Base-by-base conservation (phyloP, 2,113 vertebrate genomes). In the Nerophis ophidion region DNA sequence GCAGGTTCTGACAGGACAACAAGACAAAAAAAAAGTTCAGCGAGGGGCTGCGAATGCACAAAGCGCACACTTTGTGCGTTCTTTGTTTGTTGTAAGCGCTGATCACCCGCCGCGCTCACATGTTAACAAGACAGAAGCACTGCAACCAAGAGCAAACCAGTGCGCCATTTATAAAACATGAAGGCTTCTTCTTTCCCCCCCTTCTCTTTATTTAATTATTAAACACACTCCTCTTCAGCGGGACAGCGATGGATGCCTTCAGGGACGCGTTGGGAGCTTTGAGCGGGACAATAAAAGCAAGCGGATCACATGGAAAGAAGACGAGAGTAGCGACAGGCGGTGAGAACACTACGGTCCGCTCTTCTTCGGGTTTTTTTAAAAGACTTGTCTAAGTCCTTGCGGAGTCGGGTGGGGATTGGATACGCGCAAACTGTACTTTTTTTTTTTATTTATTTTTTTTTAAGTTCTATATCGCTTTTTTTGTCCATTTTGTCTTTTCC, bases 111-210 rank as follows among this genome's bases (percentile, higher is more conserved):
- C 52, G 46, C 16, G 15, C 17, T 42, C 48, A 35, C 49, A 59
- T 56, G 61, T 55, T 47, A 57, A 64, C 60, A 44, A 51, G 19
- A 26, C 1, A 1, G 15, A 34, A 19, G 50, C 61, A n/a, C 33
- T 5, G 44, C 48, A 14, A 53, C 50, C n/a, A n/a, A 17, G 60
- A 65, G 42, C 13, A 61, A 64, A 56, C 7, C 51, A 66, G 61
- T 5, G 38, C 57, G 10, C 47, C 76, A 77, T 83, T 79, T 70
- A 84, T 86, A 71, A 89, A 85, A 87, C 77, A 87, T 86, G 56
- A 68, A 72, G 65, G 71, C 61, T n/a, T 72, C 69, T 84, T 86
- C 77, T 33, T 52, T 52, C 12, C 35, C 35, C 8, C 15, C n/a
- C 26, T 42, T 56, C 40, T 71, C 77, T 81, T 84, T 68, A 68